Evolutionary conservation across 2,888 invertebrate species (phyloP).

Genomic region (Phorcus lineatus): DNA sequence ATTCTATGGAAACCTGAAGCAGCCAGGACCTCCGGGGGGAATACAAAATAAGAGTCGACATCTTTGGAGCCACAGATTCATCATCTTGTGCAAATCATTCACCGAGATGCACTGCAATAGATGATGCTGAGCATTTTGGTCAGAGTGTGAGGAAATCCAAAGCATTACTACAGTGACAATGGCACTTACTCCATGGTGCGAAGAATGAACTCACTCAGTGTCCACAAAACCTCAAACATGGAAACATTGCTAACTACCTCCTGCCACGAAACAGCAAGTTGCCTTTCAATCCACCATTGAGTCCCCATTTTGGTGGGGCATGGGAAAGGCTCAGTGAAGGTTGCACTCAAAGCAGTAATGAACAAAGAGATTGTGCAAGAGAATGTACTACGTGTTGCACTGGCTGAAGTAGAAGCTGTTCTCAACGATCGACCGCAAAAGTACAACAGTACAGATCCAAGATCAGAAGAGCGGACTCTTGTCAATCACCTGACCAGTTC

Average conservation of each 20-base stretch:
- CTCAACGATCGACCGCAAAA: constrained; percentile 32
- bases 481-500: neutral
- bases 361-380: neutral
- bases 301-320: constrained; percentile 70
- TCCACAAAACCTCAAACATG: constrained; percentile 21
- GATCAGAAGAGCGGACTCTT: neutral
- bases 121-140: neutral
- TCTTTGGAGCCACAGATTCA: constrained; percentile 19
- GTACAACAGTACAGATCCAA: constrained; percentile 27
- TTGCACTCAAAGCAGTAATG: constrained; percentile 16
- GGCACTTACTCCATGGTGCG: constrained; percentile 44
- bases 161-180: constrained; percentile 40
- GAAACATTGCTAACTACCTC: constrained; percentile 22
- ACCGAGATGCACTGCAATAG: neutral
- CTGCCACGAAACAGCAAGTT: constrained; percentile 52
- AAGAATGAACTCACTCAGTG: constrained; percentile 32
- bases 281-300: constrained; percentile 69
- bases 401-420: constrained; percentile 31
- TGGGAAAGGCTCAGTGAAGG: constrained; percentile 70
- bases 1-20: neutral
- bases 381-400: neutral
- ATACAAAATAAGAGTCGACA: constrained; percentile 5
- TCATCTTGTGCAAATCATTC: constrained; percentile 3
- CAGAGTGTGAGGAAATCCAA: constrained; percentile 33
- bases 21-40: neutral